phyloP scores from a whole-genome alignment of 2,797 vertebrate genomes.

The Masticophis lateralis region DNA sequence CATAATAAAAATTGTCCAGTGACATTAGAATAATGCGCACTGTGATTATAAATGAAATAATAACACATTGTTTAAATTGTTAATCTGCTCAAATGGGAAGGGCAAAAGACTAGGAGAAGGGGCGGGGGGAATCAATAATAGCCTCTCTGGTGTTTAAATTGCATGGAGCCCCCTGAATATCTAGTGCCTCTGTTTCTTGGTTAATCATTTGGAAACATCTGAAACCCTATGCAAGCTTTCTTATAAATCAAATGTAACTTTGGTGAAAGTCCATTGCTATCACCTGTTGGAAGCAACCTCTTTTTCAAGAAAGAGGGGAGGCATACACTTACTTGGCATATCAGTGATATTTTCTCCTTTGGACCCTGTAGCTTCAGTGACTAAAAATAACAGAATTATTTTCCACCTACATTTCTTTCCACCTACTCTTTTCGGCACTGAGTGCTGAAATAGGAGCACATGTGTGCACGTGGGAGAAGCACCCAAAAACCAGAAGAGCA shows the following conservation, averaged over 20 bases:
- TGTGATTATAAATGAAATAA: neutral
- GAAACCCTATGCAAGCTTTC: neutral
- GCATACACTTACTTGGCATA: neutral
- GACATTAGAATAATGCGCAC: neutral
- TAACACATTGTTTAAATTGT: fast-evolving
- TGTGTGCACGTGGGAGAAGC: too few species aligned
- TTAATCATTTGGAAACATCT: constrained; percentile 4
- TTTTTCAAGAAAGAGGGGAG: neutral
- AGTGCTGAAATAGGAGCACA: too few species aligned
- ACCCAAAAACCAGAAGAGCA: too few species aligned
- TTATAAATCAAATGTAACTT: neutral
- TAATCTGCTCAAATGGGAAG: neutral
- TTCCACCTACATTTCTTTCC: neutral
- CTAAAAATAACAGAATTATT: neutral
- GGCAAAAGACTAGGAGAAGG: neutral
- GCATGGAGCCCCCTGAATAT: neutral
- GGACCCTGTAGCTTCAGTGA: neutral
- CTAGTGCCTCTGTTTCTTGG: neutral
- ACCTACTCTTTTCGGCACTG: neutral
- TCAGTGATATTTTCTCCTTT: neutral
- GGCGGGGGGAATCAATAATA: neutral
- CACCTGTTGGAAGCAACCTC: neutral
- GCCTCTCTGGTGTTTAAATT: neutral
- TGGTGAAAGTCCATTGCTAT: constrained; percentile 22
- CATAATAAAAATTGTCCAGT: neutral